Base-by-base conservation (phyloP, 2,888 invertebrate species). In the Aphidius colemani region DNA sequence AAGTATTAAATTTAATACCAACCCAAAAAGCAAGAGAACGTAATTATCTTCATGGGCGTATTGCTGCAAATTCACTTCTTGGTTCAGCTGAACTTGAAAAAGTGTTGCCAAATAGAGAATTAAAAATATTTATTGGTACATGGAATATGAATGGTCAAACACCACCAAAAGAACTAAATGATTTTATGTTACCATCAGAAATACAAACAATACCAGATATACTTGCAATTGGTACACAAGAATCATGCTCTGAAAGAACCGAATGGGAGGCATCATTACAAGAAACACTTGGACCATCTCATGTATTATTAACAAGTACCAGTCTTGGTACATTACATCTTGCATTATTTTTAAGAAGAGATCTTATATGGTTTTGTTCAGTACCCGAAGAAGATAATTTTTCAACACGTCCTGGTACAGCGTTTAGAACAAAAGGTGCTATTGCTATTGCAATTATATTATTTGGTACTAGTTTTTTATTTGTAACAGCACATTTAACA, bases 71-170 rank as follows among this genome's bases (percentile, higher is more conserved):
- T 77, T 91, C 94, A 0, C 82, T 96, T 50, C 84, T 96, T 53
- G 96, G 96, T 0, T 87, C 92, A 3, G 88, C 89, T 13, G 96
- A 98, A 79, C 84, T 98, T 63, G 91, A 92, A 73, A 90, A 94
- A 80, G 91, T 93, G 53, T 88, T 97, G 74, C 95, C 95, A 2
- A 90, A 90, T 74, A 87, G 93, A 72, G 92, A 94, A 83, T 87
- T 96, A 0, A 91, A 89, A 69, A 89, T 97, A 73, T 96, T 95
- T 85, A 90, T 96, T 63, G 96, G 94, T 7, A 94, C 95, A 39
- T 98, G 97, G 96, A 98, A 98, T 80, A 96, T 97, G 95, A 96
- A 95, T 83, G 96, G 95, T 44, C 93, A 96, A 77, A 86, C 87
- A 70, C 91, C 92, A 53, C 92, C 92, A 53, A 90, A 89, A 68